Percentiles rank a stretch among this genome's conserved stretches.
phyloP scores from a whole-genome alignment of 2,888 invertebrate genomes.

The Cantharis rustica region DNA sequence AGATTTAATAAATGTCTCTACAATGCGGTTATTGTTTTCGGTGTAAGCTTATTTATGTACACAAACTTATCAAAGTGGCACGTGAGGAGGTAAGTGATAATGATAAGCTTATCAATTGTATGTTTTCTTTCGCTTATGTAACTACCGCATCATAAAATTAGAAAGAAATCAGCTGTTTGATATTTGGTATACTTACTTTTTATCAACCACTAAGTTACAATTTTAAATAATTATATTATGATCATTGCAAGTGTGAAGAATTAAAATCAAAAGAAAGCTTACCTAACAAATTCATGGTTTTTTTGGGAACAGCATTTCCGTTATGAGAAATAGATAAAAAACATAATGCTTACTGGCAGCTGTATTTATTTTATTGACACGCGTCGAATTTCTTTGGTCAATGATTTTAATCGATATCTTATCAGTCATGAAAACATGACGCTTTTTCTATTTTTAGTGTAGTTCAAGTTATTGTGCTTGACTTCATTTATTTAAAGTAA shows the following conservation, averaged over 20 bases:
- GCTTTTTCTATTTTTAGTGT: too few species aligned
- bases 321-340: conserved; percentile 26
- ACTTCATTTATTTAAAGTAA: too few species aligned
- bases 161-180: background rate
- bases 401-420: conserved; percentile 19
- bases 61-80: background rate
- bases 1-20: too few species aligned
- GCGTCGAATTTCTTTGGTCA: conserved; percentile 13
- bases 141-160: background rate
- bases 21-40: background rate
- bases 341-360: conserved; percentile 10
- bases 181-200: background rate
- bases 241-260: background rate
- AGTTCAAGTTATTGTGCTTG: too few species aligned
- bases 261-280: background rate
- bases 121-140: background rate
- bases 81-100: background rate
- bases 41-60: background rate
- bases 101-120: background rate
- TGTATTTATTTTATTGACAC: conserved; percentile 26
- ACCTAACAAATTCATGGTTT: background rate
- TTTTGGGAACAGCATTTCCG: conserved; percentile 14
- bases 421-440: background rate
- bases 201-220: background rate
- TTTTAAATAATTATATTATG: background rate